Evolutionary conservation across 2,113 vertebrate genomes (phyloP).

Genomic region (Lasiurus cinereus): DNA sequence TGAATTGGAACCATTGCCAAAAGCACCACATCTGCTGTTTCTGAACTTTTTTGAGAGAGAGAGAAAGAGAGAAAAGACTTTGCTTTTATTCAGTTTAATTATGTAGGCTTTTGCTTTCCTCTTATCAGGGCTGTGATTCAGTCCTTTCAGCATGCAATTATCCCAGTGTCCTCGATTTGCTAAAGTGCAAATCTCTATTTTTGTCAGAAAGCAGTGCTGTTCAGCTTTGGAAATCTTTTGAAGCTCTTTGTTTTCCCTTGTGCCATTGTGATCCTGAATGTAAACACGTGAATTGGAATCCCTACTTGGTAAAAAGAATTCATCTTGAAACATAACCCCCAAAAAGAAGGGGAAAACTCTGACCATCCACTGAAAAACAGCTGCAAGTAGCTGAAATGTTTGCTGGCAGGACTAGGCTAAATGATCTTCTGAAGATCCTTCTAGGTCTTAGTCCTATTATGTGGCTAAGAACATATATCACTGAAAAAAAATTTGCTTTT

Average conservation of each 20-base stretch:
- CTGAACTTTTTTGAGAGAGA: conserved; percentile 26
- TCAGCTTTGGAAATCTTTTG: conserved; percentile 41
- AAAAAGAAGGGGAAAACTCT: neutral
- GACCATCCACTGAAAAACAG: neutral
- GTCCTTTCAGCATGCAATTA: conserved; percentile 58
- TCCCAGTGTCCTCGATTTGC: conserved; percentile 54
- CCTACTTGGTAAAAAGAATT: conserved; percentile 53
- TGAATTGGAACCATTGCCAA: conserved; percentile 10
- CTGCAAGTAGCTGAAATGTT: neutral
- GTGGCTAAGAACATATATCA: neutral
- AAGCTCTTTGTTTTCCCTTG: conserved; percentile 56
- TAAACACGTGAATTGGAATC: conserved; percentile 54
- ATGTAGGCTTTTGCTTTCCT: conserved; percentile 61
- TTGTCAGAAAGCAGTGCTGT: conserved; percentile 46
- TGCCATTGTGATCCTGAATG: conserved; percentile 42
- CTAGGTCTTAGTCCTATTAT: neutral
- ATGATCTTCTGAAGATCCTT: neutral
- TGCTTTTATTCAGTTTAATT: conserved; percentile 73
- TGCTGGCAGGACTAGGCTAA: neutral
- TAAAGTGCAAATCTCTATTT: conserved; percentile 68
- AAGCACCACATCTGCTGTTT: conserved; percentile 51
- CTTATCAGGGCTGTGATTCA: conserved; percentile 58
- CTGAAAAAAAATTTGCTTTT: neutral
- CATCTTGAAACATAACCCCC: conserved; percentile 51
- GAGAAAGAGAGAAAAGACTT: neutral